Conservation (phyloP, 2,113 vertebrate genomes). For the Etheostoma cragini region DNA sequence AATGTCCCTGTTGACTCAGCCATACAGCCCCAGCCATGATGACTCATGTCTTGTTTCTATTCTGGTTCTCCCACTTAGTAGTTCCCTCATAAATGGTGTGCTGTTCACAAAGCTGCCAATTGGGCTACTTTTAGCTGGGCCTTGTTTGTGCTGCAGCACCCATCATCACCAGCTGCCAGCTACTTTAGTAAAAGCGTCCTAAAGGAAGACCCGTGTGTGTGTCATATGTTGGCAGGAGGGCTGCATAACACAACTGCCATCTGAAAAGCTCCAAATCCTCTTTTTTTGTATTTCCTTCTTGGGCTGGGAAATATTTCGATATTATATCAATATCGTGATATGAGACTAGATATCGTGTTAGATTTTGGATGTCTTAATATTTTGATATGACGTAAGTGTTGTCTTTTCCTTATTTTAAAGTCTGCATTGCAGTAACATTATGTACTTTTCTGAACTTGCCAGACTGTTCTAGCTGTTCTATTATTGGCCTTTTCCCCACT, state of each 20-base stretch:
- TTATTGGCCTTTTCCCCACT: too few species aligned
- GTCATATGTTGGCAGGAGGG: background rate
- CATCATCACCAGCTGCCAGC: conserved; percentile 1
- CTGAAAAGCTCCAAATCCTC: background rate
- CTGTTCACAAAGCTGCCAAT: conserved; percentile 19
- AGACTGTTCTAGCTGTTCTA: too few species aligned
- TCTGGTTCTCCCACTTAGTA: background rate
- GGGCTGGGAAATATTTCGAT: too few species aligned
- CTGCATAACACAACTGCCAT: background rate
- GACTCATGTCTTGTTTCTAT: conserved; percentile 8
- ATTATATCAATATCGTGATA: too few species aligned
- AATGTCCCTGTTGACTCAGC: background rate
- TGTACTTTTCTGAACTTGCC: too few species aligned
- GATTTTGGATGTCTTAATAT: too few species aligned
- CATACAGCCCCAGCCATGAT: background rate
- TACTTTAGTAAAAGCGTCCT: background rate
- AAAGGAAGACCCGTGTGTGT: background rate
- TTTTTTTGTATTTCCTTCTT: background rate
- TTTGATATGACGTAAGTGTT: too few species aligned
- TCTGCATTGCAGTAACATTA: too few species aligned
- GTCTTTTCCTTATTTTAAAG: too few species aligned
- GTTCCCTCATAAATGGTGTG: background rate
- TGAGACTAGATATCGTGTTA: too few species aligned
- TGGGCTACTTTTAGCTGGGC: conserved; percentile 8
- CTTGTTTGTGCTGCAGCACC: background rate